These are phyloP conservation scores for Beroe forskalii DNA, from an alignment of 37 sponge, comb jelly and placozoan species.

Conservation along the genomic window DNA sequence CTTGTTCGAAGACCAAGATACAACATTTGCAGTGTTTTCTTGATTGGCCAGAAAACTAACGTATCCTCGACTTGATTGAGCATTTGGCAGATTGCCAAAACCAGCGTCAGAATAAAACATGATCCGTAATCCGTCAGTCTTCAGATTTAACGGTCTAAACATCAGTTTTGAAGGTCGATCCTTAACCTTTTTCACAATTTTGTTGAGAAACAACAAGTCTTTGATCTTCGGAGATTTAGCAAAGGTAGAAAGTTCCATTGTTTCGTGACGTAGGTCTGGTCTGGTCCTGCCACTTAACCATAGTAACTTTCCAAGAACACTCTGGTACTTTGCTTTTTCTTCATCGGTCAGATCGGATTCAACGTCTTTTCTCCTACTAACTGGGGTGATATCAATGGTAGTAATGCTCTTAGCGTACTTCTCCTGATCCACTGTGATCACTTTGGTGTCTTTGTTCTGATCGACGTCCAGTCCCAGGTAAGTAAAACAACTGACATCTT, in stretches of 20 bases:
- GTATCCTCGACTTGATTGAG: neutral
- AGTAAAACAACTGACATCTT: neutral
- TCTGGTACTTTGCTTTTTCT: neutral
- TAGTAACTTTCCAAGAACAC: neutral
- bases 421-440: neutral
- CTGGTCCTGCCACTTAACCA: conserved; percentile 4
- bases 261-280: neutral
- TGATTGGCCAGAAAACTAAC: neutral
- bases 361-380: neutral
- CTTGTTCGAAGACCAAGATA: neutral
- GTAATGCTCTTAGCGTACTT: neutral
- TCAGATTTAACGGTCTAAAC: neutral
- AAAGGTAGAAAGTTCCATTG: neutral
- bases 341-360: neutral
- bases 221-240: neutral
- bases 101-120: neutral
- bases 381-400: neutral
- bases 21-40: neutral
- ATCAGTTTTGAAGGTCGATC: neutral
- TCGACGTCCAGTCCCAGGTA: neutral
- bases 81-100: neutral
- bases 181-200: neutral
- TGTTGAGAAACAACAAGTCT: neutral
- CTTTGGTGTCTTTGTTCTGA: neutral
- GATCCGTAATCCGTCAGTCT: neutral